phyloP scores from a whole-genome alignment of 2,888 invertebrate species.

The Drosophila austrosaltans region DNA sequence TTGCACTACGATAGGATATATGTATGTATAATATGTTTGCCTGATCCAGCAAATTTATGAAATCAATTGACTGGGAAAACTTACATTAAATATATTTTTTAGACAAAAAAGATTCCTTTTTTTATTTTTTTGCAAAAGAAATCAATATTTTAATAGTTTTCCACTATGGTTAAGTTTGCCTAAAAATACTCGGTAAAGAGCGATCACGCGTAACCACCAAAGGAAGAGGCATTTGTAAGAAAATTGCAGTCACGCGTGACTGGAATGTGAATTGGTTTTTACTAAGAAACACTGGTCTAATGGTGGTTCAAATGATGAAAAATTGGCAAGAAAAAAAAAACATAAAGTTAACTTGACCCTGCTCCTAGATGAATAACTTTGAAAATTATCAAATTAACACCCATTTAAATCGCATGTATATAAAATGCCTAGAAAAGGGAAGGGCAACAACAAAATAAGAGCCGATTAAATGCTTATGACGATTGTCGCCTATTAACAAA shows the following conservation, averaged over 20 bases:
- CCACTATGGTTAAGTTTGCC: neutral
- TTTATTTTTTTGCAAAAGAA: neutral
- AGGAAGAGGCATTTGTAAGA: neutral
- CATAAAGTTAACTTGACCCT: neutral
- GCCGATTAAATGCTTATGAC: conserved; percentile 68
- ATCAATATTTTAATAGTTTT: neutral
- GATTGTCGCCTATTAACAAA: conserved; percentile 73
- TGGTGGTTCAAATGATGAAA: too few species aligned
- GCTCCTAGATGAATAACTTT: neutral
- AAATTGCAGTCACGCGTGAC: neutral
- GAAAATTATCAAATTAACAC: conserved; percentile 9
- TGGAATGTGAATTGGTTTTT: too few species aligned
- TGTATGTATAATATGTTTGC: too few species aligned
- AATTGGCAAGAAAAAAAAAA: neutral
- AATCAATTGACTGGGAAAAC: too few species aligned
- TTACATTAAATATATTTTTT: too few species aligned
- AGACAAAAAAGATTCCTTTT: too few species aligned
- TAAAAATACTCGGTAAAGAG: too few species aligned
- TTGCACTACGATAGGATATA: too few species aligned
- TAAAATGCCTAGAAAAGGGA: conserved; percentile 1
- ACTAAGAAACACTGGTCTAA: too few species aligned
- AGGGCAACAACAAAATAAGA: conserved; percentile 20
- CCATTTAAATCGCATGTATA: neutral
- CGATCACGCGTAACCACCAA: too few species aligned
- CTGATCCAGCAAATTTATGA: too few species aligned